Percentiles rank a stretch among this genome's conserved stretches.
These are phyloP conservation scores for Lichenostomus cassidix DNA, from an alignment of 2,113 vertebrate species.

Conservation along the genomic window DNA sequence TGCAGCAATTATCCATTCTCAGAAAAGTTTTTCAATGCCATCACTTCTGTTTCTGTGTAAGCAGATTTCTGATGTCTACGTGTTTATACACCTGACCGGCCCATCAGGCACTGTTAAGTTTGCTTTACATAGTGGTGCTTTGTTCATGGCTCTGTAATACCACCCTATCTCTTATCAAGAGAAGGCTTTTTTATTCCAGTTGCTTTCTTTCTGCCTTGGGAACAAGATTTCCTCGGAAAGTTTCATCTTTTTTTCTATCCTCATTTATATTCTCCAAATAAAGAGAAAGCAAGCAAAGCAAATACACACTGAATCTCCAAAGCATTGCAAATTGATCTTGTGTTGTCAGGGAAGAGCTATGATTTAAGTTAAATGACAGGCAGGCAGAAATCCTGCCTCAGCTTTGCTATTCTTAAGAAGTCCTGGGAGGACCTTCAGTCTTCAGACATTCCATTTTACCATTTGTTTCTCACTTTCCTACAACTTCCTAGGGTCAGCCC, in stretches of 20 bases:
- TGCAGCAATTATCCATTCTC: neutral
- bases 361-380: neutral
- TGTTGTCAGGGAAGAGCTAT: neutral
- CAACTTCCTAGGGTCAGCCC: neutral
- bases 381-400: neutral
- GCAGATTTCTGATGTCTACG: neutral
- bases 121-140: neutral
- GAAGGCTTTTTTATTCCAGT: neutral
- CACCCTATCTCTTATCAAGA: neutral
- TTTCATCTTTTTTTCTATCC: neutral
- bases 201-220: neutral
- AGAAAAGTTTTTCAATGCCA: neutral
- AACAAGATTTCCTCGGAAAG: slow-evolving; percentile 2
- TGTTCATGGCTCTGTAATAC: neutral
- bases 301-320: neutral
- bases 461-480: neutral
- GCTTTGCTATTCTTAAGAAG: neutral
- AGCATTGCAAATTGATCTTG: neutral
- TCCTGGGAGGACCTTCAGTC: neutral
- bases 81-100: neutral
- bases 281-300: slow-evolving; percentile 2
- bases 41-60: neutral
- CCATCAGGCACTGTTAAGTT: neutral
- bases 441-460: neutral
- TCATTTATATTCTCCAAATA: slow-evolving; percentile 18